phyloP scores from a whole-genome alignment of 1,140 invertebrate genomes.

The Paraescarpia echinospica region DNA sequence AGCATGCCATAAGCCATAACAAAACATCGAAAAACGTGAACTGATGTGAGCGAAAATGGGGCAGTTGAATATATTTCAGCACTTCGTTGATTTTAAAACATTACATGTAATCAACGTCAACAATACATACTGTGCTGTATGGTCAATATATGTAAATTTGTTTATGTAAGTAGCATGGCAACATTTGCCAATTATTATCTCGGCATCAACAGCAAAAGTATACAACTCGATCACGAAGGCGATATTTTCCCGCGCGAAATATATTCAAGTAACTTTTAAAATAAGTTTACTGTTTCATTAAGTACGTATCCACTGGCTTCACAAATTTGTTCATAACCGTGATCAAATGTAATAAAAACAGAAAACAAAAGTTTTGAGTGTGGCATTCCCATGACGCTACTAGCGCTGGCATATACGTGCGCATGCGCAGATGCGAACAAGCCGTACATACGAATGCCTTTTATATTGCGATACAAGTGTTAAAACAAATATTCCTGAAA shows the following conservation, averaged over 20 bases:
- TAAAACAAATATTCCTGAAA: slow-evolving; percentile 2
- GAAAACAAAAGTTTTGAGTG: background rate
- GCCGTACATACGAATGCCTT: slow-evolving; percentile 4
- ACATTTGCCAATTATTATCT: background rate
- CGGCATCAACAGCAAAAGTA: background rate
- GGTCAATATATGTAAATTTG: background rate
- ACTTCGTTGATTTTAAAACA: background rate
- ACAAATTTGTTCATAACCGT: background rate
- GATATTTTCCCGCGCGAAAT: background rate
- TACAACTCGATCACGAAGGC: background rate
- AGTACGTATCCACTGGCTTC: background rate
- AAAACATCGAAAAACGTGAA: background rate
- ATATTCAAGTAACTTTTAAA: background rate
- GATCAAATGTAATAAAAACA: background rate
- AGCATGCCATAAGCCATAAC: too few relatives aligned
- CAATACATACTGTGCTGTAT: background rate
- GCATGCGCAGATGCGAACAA: background rate
- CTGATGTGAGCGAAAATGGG: background rate
- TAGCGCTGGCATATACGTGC: background rate
- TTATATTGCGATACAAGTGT: background rate
- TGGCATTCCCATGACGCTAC: background rate
- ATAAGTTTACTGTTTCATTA: background rate
- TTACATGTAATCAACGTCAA: background rate
- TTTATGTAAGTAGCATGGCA: background rate
- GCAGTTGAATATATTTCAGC: background rate